These are phyloP conservation scores for Eidolon dupreanum DNA, from an alignment of 2,797 vertebrate genomes.

Conservation along the genomic window DNA sequence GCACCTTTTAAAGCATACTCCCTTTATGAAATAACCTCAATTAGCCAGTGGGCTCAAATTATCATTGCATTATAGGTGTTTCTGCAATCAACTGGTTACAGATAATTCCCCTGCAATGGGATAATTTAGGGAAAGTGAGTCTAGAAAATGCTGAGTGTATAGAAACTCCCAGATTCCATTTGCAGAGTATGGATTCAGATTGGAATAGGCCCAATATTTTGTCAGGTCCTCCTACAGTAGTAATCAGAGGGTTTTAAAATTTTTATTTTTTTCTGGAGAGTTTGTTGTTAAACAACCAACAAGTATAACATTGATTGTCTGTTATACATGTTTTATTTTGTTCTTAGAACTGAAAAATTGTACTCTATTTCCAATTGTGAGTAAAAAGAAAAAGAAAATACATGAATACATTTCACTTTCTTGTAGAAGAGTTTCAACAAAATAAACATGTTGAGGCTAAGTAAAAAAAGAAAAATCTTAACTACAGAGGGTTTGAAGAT, in stretches of 20 bases:
- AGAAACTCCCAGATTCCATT: background rate
- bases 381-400: background rate
- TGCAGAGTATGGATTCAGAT: background rate
- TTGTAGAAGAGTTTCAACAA: background rate
- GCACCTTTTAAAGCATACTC: conserved; percentile 57
- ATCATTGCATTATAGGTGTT: conserved; percentile 35
- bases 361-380: background rate
- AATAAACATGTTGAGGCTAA: background rate
- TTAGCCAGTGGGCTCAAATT: conserved; percentile 58
- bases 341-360: background rate
- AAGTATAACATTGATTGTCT: background rate
- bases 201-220: background rate
- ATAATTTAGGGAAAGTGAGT: conserved; percentile 8
- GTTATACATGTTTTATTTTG: background rate
- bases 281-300: background rate
- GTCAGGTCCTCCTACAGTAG: background rate
- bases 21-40: conserved; percentile 56
- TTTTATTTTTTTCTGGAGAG: background rate
- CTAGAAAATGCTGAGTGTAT: conserved; percentile 55
- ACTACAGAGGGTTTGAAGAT: background rate
- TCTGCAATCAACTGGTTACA: conserved; percentile 57
- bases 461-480: background rate
- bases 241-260: background rate
- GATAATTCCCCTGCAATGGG: background rate
- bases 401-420: background rate